Base-by-base conservation (phyloP, 2,113 vertebrate species). In the Scartelaos histophorus region DNA sequence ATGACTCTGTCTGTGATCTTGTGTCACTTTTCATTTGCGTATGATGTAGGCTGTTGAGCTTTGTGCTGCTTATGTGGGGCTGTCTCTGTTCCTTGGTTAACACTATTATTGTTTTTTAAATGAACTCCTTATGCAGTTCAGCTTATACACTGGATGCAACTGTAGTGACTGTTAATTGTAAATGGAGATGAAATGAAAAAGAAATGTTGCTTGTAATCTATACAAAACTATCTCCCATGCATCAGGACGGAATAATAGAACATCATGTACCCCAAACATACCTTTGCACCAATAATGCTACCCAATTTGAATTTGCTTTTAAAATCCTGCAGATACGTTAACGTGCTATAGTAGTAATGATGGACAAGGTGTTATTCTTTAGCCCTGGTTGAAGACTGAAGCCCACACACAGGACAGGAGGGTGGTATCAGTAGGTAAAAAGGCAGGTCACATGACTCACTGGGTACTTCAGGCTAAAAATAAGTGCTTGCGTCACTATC, bases 391-490 rank as follows among this genome's bases (percentile, higher is more conserved):
- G 29, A 34, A 38, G 29, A 43, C 29, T 43, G 81, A 74, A 76
- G 68, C 66, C 58, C 38, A 75, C 62, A 76, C 38, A 80, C 81
- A 73, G 71, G 66, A 78, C 73, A 66, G 70, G 53, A 75, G 75
- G 60, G 73, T 79, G 71, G 51, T 78, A 77, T 82, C 76, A 71
- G 72, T 75, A 58, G 70, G 67, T 64, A 67, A 77, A 71, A 75
- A 73, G 73, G 79, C 80, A 74, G 61, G 83, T 89, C 91, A 91
- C 86, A 88, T 91, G 90, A 92, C 87, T 88, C 81, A 86, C 82
- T 81, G 79, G 79, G 83, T 84, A 71, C 78, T 82, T 78, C 71
- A 73, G 75, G 87, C 88, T 91, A 92, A 90, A 91, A 91, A 91
- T 92, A 92, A 83, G 88, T 71, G 70, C 74, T 88, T 88, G 79